Base-by-base conservation (phyloP, 2,113 vertebrate genomes). In the Syngnathoides biaculeatus region DNA sequence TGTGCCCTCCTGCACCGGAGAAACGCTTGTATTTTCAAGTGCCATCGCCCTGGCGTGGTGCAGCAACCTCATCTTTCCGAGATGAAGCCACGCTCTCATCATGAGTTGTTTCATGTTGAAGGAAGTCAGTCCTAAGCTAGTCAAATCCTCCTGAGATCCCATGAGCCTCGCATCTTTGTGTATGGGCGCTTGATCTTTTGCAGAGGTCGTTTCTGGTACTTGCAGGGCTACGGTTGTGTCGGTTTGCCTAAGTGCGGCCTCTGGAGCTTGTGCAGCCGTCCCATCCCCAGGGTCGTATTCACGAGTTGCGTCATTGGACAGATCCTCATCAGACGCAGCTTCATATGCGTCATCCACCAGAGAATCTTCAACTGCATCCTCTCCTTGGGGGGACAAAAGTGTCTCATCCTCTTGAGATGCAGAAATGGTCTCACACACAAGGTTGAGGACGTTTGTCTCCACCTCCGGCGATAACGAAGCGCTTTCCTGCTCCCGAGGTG, bases 31-130 rank as follows among this genome's bases (percentile, higher is more conserved):
- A 15, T 26, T 24, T 13, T 55, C 52, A 0, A 15, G 12, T 12
- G 35, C 42, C 35, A 40, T 22, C 0, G 38, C 5, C 15, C 22
- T 4, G n/a, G 8, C 39, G n/a, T 62, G 60, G 8, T 43, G 60
- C 8, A 15, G 60, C 39, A 62, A 22, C 8, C n/a, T 43, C 60
- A 62, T 43, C 40, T 43, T 62, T 7, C 22, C 60, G 0, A 62
- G 22, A 9, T 62, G 60, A 62, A 43, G 39, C 60, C 60, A 62
- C 8, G 40, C 60, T 17, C 22, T 62, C n/a, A 62, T 24, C 39
- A 62, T 26, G 13, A 45, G 40, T 7, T 45, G 40, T 17, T 62
- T 62, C 60, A 62, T 62, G 60, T 62, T 62, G n/a, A 43, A 24
- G 12, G 60, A 24, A 1, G n/a, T 24, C 22, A 62, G n/a, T 24